These are phyloP conservation scores for human (Homo sapiens) DNA, from an alignment of 2,113 vertebrate species.

Conservation along the genomic window DNA sequence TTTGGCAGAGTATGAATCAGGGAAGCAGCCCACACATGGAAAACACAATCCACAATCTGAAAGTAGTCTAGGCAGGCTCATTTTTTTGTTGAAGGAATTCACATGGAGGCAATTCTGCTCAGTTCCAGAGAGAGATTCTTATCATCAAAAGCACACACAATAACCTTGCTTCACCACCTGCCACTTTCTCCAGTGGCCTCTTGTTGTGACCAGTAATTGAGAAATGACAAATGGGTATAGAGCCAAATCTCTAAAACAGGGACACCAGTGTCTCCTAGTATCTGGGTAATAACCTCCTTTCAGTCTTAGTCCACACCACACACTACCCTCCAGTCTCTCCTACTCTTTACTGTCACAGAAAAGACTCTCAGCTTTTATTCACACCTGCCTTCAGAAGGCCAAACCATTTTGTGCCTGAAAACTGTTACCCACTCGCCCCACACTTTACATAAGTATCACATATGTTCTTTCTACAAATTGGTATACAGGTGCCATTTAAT, in stretches of 20 bases:
- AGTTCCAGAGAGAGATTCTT: background rate
- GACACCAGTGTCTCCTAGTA: background rate
- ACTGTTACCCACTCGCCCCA: background rate
- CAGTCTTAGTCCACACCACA: background rate
- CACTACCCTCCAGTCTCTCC: background rate
- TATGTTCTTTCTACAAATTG: constrained; percentile 79
- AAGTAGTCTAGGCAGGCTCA: background rate
- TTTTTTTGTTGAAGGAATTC: background rate
- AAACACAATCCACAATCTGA: background rate
- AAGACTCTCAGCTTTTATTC: background rate
- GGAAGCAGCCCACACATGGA: background rate
- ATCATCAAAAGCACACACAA: background rate
- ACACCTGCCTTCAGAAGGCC: background rate
- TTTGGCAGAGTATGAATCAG: background rate
- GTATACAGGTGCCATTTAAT: constrained; percentile 81
- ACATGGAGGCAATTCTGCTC: fast-evolving
- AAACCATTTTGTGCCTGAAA: background rate
- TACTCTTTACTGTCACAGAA: background rate
- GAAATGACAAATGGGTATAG: background rate
- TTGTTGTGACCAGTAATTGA: background rate
- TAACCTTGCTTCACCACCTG: background rate
- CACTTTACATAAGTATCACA: constrained; percentile 61
- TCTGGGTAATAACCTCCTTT: background rate
- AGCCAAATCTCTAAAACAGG: background rate
- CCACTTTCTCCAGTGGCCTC: background rate